These are phyloP conservation scores for Zygogramma bicolorata DNA, from an alignment of 2,888 invertebrate genomes.

Conservation along the genomic window DNA sequence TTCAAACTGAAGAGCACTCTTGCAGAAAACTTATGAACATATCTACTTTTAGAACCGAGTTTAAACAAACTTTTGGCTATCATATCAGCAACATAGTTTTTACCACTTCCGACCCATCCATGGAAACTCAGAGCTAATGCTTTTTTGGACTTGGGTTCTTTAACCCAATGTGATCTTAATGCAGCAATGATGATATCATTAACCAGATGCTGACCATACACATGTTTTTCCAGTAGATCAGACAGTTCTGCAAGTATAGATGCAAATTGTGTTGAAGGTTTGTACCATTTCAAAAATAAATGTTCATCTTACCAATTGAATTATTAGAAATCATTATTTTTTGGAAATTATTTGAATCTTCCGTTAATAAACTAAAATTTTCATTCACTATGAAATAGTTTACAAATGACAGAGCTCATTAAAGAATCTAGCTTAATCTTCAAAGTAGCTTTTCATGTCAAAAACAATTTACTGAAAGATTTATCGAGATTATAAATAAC, in stretches of 20 bases:
- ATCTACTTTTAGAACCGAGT: conserved; percentile 79
- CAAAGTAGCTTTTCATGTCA: too few species aligned
- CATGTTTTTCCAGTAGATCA: conserved; percentile 64
- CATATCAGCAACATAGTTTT: conserved; percentile 85
- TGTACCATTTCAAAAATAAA: neutral
- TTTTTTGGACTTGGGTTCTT: conserved; percentile 71
- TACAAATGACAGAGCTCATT: too few species aligned
- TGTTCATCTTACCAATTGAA: too few species aligned
- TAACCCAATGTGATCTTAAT: conserved; percentile 73
- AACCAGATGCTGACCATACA: conserved; percentile 88
- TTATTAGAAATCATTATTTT: too few species aligned
- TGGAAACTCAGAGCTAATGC: conserved; percentile 93
- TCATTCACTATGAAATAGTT: too few species aligned
- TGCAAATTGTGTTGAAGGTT: neutral
- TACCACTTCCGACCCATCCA: conserved; percentile 93
- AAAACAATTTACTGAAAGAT: too few species aligned
- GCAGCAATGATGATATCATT: conserved; percentile 73
- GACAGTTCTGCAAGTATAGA: conserved; percentile 17
- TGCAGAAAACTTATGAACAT: conserved; percentile 84
- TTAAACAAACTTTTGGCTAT: conserved; percentile 78
- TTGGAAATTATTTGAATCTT: too few species aligned
- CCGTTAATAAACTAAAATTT: too few species aligned
- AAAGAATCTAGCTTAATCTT: too few species aligned
- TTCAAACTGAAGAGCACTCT: conserved; percentile 81
- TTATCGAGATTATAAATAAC: too few species aligned